These are phyloP conservation scores for Suillia variegata DNA, from an alignment of 2,888 invertebrate genomes.

Conservation along the genomic window DNA sequence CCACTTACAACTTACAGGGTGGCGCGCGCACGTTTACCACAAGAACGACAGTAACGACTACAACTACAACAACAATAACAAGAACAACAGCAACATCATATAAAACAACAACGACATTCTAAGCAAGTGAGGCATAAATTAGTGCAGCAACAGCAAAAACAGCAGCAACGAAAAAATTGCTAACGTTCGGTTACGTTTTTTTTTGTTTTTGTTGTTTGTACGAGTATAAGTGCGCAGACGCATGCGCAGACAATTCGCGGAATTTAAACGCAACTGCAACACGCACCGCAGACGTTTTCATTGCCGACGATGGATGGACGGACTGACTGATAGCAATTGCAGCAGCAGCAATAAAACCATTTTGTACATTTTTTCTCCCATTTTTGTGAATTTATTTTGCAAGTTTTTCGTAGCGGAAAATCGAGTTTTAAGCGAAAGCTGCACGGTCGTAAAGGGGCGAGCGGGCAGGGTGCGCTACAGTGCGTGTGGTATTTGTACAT, in stretches of 20 bases:
- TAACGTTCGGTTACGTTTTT: too few species aligned
- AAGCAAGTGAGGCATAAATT: conserved; percentile 24
- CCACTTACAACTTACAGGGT: conserved; percentile 7
- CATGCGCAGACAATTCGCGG: conserved; percentile 5
- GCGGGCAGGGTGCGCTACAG: background rate
- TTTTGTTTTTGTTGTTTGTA: too few species aligned
- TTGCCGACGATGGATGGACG: too few species aligned
- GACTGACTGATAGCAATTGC: conserved; percentile 8
- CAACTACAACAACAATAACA: conserved; percentile 15
- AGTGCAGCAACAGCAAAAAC: conserved; percentile 11
- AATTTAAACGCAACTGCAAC: conserved; percentile 17
- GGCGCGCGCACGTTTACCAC: background rate
- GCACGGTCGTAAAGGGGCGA: background rate
- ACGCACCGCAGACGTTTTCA: conserved; percentile 9
- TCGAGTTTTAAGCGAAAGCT: background rate
- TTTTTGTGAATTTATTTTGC: background rate
- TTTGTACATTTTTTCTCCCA: conserved; percentile 6
- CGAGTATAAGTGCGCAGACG: conserved; percentile 7
- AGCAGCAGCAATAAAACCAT: conserved; percentile 17
- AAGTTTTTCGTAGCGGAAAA: background rate
- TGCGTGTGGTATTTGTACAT: conserved; percentile 1
- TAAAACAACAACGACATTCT: conserved; percentile 15
- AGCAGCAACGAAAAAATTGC: background rate
- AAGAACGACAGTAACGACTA: too few species aligned
- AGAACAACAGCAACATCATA: conserved; percentile 13